phyloP scores from a whole-genome alignment of 2,797 vertebrate species.

The Furcifer pardalis region DNA sequence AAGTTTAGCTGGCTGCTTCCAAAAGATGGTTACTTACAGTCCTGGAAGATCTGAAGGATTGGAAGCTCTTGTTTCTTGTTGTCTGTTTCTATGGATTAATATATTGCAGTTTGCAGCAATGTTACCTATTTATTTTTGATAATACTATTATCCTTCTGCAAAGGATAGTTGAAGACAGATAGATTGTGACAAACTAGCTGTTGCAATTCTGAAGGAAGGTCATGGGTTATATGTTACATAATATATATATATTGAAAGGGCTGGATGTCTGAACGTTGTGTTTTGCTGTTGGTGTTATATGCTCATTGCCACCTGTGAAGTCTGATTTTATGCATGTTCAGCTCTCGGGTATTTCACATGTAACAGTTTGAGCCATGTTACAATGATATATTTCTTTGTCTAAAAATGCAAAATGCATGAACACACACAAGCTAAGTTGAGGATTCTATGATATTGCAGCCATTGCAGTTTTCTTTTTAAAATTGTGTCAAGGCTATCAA shows the following conservation, averaged over 20 bases:
- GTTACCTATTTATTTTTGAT: neutral
- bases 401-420: too few species aligned
- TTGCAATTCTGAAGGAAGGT: accelerated
- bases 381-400: neutral
- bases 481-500: neutral
- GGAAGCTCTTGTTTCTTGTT: neutral
- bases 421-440: neutral
- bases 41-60: neutral
- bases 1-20: neutral
- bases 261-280: neutral
- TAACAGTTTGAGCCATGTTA: neutral
- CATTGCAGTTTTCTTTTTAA: accelerated
- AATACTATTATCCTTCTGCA: neutral
- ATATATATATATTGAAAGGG: neutral
- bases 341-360: neutral
- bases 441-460: accelerated
- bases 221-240: neutral
- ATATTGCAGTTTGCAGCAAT: neutral
- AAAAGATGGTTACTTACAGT: neutral
- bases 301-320: neutral
- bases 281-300: neutral
- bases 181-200: accelerated
- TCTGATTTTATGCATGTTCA: neutral
- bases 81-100: neutral
- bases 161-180: neutral